Evolutionary conservation across 2,888 invertebrate species (phyloP).

Genomic region (Ganaspis brasiliensis): DNA sequence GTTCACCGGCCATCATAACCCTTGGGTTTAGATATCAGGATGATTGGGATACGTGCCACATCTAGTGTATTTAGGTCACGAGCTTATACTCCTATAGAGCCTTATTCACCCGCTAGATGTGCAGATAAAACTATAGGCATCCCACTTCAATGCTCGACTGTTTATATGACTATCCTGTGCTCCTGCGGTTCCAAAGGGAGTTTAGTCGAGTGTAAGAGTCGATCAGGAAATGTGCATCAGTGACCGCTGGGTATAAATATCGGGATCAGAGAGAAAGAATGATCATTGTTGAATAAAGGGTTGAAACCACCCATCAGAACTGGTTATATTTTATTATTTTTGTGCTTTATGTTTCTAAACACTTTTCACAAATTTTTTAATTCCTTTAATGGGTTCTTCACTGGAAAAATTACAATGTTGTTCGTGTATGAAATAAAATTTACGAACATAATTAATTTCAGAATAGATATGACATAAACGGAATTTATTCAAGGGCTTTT

Average conservation of each 20-base stretch:
- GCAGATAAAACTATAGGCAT: constrained; percentile 68
- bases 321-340: too few relatives aligned
- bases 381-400: too few relatives aligned
- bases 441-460: too few relatives aligned
- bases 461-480: too few relatives aligned
- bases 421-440: too few relatives aligned
- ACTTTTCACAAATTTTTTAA: too few relatives aligned
- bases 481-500: too few relatives aligned
- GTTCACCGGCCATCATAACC: constrained; percentile 70
- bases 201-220: not conserved
- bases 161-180: constrained; percentile 20
- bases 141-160: constrained; percentile 15
- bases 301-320: too few relatives aligned
- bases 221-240: not conserved
- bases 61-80: constrained; percentile 66
- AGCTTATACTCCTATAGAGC: constrained; percentile 56
- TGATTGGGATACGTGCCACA: constrained; percentile 72
- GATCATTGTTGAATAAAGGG: too few relatives aligned
- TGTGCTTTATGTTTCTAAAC: too few relatives aligned
- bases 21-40: constrained; percentile 64
- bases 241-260: constrained; percentile 9
- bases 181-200: constrained; percentile 1
- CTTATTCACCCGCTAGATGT: constrained; percentile 21
- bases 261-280: not conserved
- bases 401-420: too few relatives aligned